These are phyloP conservation scores for Xestia xanthographa DNA, from an alignment of 2,888 invertebrate species.

Conservation along the genomic window DNA sequence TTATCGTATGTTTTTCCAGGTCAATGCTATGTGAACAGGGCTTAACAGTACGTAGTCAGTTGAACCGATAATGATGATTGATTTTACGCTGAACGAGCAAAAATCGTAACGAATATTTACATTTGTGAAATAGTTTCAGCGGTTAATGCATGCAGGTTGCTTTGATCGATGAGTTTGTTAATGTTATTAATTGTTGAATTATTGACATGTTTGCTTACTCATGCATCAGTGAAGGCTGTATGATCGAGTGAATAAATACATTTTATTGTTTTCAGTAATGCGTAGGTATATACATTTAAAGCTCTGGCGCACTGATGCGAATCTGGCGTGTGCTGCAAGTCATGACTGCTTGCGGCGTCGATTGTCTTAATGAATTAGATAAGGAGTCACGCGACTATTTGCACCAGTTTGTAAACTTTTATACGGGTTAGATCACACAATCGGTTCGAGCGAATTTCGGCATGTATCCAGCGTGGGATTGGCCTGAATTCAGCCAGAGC, in stretches of 20 bases:
- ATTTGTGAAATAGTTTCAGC: slow-evolving; percentile 34
- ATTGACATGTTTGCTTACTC: background rate
- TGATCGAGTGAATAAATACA: slow-evolving; percentile 1
- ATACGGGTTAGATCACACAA: background rate
- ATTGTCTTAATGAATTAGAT: background rate
- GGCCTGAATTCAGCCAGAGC: background rate
- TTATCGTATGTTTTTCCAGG: background rate
- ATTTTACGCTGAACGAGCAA: slow-evolving; percentile 48
- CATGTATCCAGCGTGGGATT: background rate
- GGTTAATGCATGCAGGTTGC: slow-evolving; percentile 10
- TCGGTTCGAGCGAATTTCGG: background rate
- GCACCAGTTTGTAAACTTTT: background rate
- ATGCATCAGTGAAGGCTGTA: background rate
- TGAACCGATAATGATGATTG: slow-evolving; percentile 61
- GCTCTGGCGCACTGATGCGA: background rate
- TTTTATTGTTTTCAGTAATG: background rate
- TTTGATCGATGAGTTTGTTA: slow-evolving; percentile 45
- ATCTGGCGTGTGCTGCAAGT: too few species aligned
- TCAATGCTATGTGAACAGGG: background rate
- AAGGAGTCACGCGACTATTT: background rate
- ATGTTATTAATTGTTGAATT: background rate
- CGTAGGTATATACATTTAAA: background rate
- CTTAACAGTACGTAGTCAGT: slow-evolving; percentile 30
- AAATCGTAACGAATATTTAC: slow-evolving; percentile 33
- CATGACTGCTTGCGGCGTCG: background rate